phyloP scores from a whole-genome alignment of 2,888 invertebrate species.

The Megamerina dolium region DNA sequence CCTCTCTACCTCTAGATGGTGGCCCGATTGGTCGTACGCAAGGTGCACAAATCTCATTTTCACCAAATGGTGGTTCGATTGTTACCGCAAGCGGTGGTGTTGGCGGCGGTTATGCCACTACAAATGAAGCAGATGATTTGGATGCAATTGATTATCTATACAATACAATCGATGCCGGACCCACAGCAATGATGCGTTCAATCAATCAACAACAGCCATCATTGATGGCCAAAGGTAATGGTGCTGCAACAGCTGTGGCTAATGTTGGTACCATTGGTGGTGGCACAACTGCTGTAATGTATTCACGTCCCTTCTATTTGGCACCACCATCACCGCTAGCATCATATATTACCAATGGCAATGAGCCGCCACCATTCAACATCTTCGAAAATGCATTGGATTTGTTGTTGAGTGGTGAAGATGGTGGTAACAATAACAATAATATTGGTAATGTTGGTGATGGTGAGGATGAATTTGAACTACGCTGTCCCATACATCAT shows the following conservation, averaged over 20 bases:
- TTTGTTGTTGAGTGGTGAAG: constrained; percentile 1
- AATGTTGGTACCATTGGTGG: not conserved
- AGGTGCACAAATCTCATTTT: constrained; percentile 12
- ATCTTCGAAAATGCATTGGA: constrained; percentile 14
- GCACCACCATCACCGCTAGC: not conserved
- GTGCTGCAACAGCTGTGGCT: not conserved
- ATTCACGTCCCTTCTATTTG: constrained; percentile 2
- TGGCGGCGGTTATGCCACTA: not conserved
- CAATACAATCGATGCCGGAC: constrained; percentile 10
- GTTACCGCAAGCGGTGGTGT: not conserved
- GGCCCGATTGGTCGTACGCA: constrained; percentile 10
- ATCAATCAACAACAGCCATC: not conserved
- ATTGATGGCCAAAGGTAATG: not conserved
- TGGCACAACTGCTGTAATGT: not conserved
- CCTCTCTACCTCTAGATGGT: too few species aligned
- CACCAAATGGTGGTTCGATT: constrained; percentile 3
- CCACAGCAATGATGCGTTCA: not conserved
- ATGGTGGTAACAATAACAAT: too few species aligned
- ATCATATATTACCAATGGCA: not conserved
- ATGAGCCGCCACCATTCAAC: constrained; percentile 10
- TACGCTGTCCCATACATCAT: constrained; percentile 21
- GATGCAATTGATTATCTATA: constrained; percentile 14
- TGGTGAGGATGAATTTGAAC: constrained; percentile 13
- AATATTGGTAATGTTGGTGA: not conserved
- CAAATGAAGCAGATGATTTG: constrained; percentile 4